Evolutionary conservation across 1,140 invertebrate species (phyloP).

Genomic region (Drosophila nannoptera): DNA sequence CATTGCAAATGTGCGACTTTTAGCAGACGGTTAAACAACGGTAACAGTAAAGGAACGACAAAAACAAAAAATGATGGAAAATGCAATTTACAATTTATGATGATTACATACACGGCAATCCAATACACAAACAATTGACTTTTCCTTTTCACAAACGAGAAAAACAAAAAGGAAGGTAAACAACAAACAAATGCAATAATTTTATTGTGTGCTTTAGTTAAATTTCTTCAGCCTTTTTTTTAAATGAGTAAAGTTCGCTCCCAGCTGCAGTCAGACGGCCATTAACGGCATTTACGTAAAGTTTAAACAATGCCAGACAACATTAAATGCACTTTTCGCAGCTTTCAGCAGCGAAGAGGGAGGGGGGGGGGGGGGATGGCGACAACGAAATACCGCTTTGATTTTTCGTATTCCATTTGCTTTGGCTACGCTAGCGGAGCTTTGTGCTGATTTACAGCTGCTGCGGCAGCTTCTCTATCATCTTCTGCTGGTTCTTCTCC

Average conservation of each 20-base stretch:
- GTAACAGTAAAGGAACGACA: constrained; percentile 36
- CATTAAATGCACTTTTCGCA: constrained; percentile 38
- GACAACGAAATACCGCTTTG: constrained; percentile 61
- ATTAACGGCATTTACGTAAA: constrained; percentile 75
- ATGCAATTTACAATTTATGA: constrained; percentile 74
- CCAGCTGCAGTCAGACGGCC: constrained; percentile 46
- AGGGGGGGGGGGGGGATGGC: background rate
- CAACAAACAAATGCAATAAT: constrained; percentile 43
- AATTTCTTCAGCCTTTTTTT: constrained; percentile 15
- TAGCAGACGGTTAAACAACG: constrained; percentile 42
- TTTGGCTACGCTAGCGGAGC: constrained; percentile 49
- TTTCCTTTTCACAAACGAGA: constrained; percentile 58
- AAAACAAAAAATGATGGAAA: constrained; percentile 50
- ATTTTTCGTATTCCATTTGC: constrained; percentile 52
- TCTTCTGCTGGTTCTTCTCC: background rate
- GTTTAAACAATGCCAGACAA: constrained; percentile 46
- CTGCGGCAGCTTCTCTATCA: too few relatives aligned
- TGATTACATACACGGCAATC: constrained; percentile 68
- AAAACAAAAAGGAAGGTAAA: background rate
- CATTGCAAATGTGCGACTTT: constrained; percentile 72
- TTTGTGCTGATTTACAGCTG: constrained; percentile 42
- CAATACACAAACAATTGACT: constrained; percentile 66
- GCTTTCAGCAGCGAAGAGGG: constrained; percentile 25
- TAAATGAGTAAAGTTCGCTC: constrained; percentile 7
- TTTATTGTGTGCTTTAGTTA: constrained; percentile 48